Base-by-base conservation (phyloP, 2,113 vertebrate species). In the Prionailurus viverrinus region DNA sequence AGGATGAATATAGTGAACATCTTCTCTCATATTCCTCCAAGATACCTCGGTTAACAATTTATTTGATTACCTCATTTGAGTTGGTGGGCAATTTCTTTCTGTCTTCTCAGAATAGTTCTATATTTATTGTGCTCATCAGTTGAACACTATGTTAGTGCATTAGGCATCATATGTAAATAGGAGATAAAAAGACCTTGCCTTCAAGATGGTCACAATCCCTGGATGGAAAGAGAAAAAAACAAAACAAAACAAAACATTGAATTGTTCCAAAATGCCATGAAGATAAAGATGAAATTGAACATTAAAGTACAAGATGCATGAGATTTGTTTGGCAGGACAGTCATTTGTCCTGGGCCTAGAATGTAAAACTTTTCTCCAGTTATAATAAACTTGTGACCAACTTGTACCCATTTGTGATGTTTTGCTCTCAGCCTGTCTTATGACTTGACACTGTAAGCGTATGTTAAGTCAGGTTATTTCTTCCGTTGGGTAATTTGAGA, bases 241-340 rank as follows among this genome's bases (percentile, higher is more conserved):
- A n/a, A 45, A 45, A 45, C 45, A 45, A 45, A 45, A 9, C 45
- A 45, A 45, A 12, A 82, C 0, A n/a, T 11, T 66, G 36, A 76
- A 14, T 3, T 84, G 27, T 36, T 95, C 61, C 12, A 33, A 65
- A 65, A 65, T 63, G 19, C 25, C 58, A 3, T 89, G 13, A 66
- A 71, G 89, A 66, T 88, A 33, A 69, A 68, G 23, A 91, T 51
- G 41, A 91, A 69, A 48, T 95, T 19, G 81, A 95, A 39, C 86
- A 53, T 41, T 63, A 53, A 58, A 73, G 73, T 74, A 31, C 18
- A 19, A 66, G 41, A 41, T 83, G 7, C 7, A 27, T 68, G 3
- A 39, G 7, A 4, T 51, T 29, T 83, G 36, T 58, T 73, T 11
- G 7, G 73, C 21, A 36, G 79, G 51, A 36, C 29, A 93, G 9